These are phyloP conservation scores for Ciconia boyciana DNA, from an alignment of 2,113 vertebrate species.

Conservation along the genomic window DNA sequence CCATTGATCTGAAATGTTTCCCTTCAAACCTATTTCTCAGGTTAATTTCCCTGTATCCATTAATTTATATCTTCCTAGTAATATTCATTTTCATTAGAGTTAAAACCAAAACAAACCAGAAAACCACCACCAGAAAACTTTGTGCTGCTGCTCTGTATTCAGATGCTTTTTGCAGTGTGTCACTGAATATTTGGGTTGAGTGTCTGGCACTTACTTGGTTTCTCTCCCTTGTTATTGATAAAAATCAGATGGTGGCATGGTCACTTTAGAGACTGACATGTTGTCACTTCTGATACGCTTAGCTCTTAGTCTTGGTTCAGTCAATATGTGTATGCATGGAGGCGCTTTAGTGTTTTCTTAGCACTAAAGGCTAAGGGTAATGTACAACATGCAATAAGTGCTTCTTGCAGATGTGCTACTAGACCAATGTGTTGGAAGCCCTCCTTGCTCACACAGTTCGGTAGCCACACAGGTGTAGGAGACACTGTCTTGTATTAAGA, in stretches of 20 bases:
- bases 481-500: background rate
- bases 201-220: background rate
- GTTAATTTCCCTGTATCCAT: background rate
- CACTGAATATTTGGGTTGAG: background rate
- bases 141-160: background rate
- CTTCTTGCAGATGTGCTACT: background rate
- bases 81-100: background rate
- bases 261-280: background rate
- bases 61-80: background rate
- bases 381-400: background rate
- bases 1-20: background rate
- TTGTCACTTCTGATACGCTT: background rate
- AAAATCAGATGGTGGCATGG: background rate
- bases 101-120: background rate
- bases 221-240: background rate
- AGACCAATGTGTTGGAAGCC: background rate
- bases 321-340: background rate
- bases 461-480: background rate
- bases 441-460: accelerated
- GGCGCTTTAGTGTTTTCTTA: background rate
- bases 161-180: background rate
- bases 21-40: background rate
- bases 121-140: background rate
- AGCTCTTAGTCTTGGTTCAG: background rate
- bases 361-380: background rate